phyloP scores from a whole-genome alignment of 2,888 invertebrate genomes.

The Pristionchus exspectatus region DNA sequence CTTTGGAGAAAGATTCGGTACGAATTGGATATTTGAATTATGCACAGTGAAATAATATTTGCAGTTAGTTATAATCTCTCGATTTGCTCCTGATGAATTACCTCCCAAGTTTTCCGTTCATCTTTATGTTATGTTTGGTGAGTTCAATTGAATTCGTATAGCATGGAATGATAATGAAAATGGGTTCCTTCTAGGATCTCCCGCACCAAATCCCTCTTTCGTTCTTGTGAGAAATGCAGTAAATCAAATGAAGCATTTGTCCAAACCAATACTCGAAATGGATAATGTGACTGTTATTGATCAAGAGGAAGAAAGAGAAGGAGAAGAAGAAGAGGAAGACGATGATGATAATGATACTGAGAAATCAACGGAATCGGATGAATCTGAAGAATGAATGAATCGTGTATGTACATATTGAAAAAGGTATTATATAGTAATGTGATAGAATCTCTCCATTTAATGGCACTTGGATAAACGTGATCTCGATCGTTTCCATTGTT shows the following conservation, averaged over 20 bases:
- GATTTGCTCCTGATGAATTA: not conserved
- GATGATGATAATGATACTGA: constrained; percentile 1
- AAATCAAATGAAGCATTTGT: not conserved
- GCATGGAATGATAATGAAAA: not conserved
- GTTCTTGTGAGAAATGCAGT: constrained; percentile 43
- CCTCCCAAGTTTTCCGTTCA: constrained; percentile 55
- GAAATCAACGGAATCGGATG: constrained; percentile 10
- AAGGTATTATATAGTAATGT: not conserved
- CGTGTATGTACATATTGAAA: constrained; percentile 10
- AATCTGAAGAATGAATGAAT: not conserved
- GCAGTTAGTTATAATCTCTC: not conserved
- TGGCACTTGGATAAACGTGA: not conserved
- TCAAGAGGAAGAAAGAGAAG: not conserved
- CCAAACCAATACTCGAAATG: constrained; percentile 12
- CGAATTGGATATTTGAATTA: not conserved
- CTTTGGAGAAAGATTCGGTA: constrained; percentile 56
- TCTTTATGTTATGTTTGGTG: constrained; percentile 55
- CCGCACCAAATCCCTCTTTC: constrained; percentile 39
- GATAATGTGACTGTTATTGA: constrained; percentile 23
- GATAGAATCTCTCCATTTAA: constrained; percentile 17
- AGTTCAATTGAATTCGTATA: not conserved
- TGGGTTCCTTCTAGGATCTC: constrained; percentile 19
- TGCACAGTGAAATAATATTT: not conserved
- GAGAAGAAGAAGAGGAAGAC: not conserved
- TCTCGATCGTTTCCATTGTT: not conserved